These are phyloP conservation scores for Siphlonurus alternatus DNA, from an alignment of 2,888 invertebrate species.

Conservation along the genomic window DNA sequence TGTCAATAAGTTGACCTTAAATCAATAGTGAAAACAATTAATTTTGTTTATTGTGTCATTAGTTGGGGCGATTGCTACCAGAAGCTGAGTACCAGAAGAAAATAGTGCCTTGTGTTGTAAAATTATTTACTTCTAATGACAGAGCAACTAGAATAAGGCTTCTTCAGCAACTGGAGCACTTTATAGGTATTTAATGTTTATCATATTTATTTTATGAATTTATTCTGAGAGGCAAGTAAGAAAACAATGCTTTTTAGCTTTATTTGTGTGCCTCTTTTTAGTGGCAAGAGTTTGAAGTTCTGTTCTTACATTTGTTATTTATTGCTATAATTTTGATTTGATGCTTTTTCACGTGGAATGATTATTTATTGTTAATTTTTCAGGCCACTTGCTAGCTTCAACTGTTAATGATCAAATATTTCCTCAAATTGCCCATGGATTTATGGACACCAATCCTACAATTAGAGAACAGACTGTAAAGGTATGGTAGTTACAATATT, in stretches of 20 bases:
- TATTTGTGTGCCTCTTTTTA: not conserved
- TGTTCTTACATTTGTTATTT: no score
- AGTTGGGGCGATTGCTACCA: slow-evolving; percentile 79
- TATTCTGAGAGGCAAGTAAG: not conserved
- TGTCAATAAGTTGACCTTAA: not conserved
- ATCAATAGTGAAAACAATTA: not conserved
- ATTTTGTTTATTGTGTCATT: no score
- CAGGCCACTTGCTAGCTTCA: slow-evolving; percentile 35
- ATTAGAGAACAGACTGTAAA: slow-evolving; percentile 97
- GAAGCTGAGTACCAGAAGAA: slow-evolving; percentile 88
- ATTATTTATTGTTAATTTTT: slow-evolving; percentile 13
- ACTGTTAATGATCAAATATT: slow-evolving; percentile 88
- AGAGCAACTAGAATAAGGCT: slow-evolving; percentile 86
- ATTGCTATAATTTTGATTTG: no score
- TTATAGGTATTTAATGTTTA: slow-evolving; percentile 41
- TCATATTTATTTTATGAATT: not conserved
- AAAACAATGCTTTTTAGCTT: not conserved
- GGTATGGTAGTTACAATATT: slow-evolving; percentile 26
- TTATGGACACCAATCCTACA: slow-evolving; percentile 90
- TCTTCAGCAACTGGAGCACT: slow-evolving; percentile 83
- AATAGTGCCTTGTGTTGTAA: slow-evolving; percentile 94
- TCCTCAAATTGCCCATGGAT: slow-evolving; percentile 84
- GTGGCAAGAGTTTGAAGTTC: no score
- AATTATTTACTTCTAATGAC: slow-evolving; percentile 90
- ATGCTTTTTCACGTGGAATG: not conserved